Conservation (phyloP, 2,113 vertebrate species). For the Eidolon helvum region DNA sequence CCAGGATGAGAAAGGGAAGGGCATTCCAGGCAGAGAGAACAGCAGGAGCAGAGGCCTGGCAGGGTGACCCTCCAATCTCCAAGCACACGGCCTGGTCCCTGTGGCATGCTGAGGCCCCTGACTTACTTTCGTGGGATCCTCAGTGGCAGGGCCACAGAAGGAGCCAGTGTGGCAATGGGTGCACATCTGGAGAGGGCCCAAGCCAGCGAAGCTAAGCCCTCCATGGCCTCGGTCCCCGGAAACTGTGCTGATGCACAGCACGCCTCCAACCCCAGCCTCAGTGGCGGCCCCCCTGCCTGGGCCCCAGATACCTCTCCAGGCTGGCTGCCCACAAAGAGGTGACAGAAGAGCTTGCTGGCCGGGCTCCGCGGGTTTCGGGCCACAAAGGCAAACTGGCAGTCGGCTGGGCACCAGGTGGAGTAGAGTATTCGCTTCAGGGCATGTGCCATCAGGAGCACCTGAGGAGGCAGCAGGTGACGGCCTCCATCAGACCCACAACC, state of each 20-base stretch:
- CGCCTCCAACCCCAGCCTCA: accelerated
- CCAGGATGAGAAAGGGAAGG: background rate
- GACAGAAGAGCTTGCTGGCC: conserved; percentile 90
- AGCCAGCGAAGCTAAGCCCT: background rate
- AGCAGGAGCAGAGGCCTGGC: background rate
- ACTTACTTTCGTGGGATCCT: background rate
- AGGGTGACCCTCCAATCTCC: background rate
- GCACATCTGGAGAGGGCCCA: too few relatives aligned
- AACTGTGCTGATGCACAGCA: background rate
- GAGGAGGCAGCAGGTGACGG: background rate
- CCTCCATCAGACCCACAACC: background rate
- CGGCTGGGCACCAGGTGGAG: conserved; percentile 85
- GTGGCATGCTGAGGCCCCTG: background rate
- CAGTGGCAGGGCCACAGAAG: background rate
- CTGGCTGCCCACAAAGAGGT: conserved; percentile 92
- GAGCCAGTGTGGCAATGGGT: background rate
- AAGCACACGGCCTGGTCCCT: background rate
- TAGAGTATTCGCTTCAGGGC: conserved; percentile 91
- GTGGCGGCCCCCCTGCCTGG: background rate
- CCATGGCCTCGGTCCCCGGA: background rate
- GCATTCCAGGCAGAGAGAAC: background rate
- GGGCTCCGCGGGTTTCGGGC: conserved; percentile 91
- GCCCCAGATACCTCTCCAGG: conserved; percentile 79
- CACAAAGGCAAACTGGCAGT: conserved; percentile 93
- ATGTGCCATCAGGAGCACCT: conserved; percentile 96